Percentiles rank a stretch among this genome's conserved stretches.
phyloP scores from a whole-genome alignment of 2,113 vertebrate genomes.

The Gnathochromis pfefferi region DNA sequence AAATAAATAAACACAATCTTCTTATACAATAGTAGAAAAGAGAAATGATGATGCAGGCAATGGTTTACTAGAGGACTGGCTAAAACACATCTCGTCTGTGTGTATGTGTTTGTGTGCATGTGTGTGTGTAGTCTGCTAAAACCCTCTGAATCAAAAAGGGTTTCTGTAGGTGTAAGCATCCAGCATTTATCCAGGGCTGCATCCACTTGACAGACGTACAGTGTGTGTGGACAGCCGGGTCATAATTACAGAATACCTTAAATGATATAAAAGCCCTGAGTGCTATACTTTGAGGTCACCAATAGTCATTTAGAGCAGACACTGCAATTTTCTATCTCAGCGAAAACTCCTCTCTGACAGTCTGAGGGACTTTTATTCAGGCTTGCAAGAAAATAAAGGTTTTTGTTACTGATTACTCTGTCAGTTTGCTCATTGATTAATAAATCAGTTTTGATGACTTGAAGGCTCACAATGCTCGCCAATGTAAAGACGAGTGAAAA shows the following conservation, averaged over 20 bases:
- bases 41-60: background rate
- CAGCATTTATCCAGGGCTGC: background rate
- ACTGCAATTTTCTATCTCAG: background rate
- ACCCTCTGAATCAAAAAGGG: background rate
- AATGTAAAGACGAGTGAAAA: background rate
- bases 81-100: background rate
- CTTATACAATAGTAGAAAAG: background rate
- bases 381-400: background rate
- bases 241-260: background rate
- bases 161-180: background rate
- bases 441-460: background rate
- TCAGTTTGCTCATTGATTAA: background rate
- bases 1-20: background rate
- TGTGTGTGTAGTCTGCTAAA: background rate
- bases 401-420: background rate
- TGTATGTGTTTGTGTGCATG: background rate
- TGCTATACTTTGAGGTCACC: conserved; percentile 5
- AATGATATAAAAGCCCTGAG: conserved; percentile 19
- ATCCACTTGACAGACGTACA: background rate
- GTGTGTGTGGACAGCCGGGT: background rate
- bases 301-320: background rate
- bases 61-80: background rate
- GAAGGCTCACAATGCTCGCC: background rate
- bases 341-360: conserved; percentile 5
- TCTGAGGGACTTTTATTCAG: background rate